Percentiles rank a stretch among this genome's conserved stretches.
Conservation (phyloP, 2,888 invertebrate genomes). For the Orthosia gracilis region DNA sequence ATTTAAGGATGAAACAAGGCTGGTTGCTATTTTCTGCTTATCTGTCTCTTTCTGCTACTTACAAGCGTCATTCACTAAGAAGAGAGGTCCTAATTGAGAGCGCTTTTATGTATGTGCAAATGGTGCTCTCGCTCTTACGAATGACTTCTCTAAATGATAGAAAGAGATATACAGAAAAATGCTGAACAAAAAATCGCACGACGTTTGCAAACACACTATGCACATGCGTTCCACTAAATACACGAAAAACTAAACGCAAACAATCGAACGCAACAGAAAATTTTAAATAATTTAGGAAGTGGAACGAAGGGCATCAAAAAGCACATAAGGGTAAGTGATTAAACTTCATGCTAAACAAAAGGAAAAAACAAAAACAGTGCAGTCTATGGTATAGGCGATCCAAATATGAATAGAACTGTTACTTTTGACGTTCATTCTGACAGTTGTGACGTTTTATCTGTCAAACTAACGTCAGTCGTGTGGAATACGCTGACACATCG, state of each 20-base stretch:
- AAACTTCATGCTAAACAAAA: constrained; percentile 51
- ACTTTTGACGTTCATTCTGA: constrained; percentile 6
- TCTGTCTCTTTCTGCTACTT: background rate
- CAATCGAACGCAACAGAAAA: constrained; percentile 17
- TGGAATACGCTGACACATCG: too few relatives aligned
- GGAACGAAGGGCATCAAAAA: constrained; percentile 59
- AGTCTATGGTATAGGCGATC: constrained; percentile 28
- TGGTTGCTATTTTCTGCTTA: background rate
- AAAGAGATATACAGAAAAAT: background rate
- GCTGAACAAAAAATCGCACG: constrained; percentile 50
- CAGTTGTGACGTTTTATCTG: constrained; percentile 18
- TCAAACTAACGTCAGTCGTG: constrained; percentile 8
- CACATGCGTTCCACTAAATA: constrained; percentile 64
- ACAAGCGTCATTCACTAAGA: background rate
- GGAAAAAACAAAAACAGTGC: constrained; percentile 38
- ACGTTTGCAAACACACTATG: constrained; percentile 34
- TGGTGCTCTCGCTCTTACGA: background rate
- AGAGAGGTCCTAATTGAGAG: background rate
- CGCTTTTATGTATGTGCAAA: background rate
- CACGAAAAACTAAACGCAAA: constrained; percentile 28
- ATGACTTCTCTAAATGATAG: background rate
- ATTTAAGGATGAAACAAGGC: background rate
- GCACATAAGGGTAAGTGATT: constrained; percentile 59
- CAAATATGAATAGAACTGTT: constrained; percentile 35
- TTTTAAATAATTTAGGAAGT: constrained; percentile 26